Evolutionary conservation across 2,888 invertebrate genomes (phyloP).

Genomic region (Eupeodes latifasciatus): DNA sequence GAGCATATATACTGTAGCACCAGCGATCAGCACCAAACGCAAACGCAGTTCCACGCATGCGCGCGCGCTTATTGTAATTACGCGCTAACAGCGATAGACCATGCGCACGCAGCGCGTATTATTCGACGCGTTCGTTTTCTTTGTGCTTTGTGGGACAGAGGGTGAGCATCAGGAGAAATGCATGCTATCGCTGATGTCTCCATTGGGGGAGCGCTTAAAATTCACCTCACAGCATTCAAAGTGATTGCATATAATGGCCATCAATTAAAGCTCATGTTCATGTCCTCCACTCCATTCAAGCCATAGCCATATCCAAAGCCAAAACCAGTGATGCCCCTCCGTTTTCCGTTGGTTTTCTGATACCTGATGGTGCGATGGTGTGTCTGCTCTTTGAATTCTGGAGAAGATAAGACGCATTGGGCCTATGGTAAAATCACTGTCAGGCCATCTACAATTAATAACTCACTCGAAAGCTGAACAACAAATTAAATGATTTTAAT

Average conservation of each 20-base stretch:
- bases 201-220: slow-evolving; percentile 76
- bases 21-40: slow-evolving; percentile 63
- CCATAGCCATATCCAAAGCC: not conserved
- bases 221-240: slow-evolving; percentile 77
- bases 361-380: not conserved
- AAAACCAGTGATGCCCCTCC: slow-evolving; percentile 39
- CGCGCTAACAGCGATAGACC: slow-evolving; percentile 76
- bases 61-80: slow-evolving; percentile 76
- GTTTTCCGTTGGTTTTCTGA: not conserved
- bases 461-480: slow-evolving; percentile 76
- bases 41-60: slow-evolving; percentile 75
- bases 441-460: slow-evolving; percentile 74
- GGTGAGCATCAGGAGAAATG: slow-evolving; percentile 36
- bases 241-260: slow-evolving; percentile 77
- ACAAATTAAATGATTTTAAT: slow-evolving; percentile 76
- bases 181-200: slow-evolving; percentile 70
- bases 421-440: slow-evolving; percentile 75
- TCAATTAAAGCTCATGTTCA: slow-evolving; percentile 77
- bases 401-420: slow-evolving; percentile 72
- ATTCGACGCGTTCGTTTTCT: not conserved
- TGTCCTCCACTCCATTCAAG: slow-evolving; percentile 61
- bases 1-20: not conserved
- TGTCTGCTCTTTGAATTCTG: slow-evolving; percentile 8
- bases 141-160: slow-evolving; percentile 17
- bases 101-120: slow-evolving; percentile 53